Base-by-base conservation (phyloP, 2,888 invertebrate species). In the Ypsolopha scabrella region DNA sequence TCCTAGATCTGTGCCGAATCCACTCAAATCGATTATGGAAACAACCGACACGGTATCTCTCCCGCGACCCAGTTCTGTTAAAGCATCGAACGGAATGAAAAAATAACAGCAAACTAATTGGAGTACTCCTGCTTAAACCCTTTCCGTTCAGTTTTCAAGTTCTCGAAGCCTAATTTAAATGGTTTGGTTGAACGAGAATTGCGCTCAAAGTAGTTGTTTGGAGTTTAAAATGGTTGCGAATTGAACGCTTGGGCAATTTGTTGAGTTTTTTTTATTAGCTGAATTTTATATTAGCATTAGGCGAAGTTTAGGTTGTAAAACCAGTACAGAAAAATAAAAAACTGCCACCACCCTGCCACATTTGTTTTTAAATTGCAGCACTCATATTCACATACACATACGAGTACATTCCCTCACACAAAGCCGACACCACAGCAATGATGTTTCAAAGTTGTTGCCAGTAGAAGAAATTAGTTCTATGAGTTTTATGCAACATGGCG, bases 71-170 rank as follows among this genome's bases (percentile, higher is more conserved):
- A 76, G 65, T 80, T 80, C 65, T 65, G 61, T 41, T 46, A 64
- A 66, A 68, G 59, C 68, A 63, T 55, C 60, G 71, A 69, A 61
- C 64, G 75, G 61, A 83, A 83, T 81, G 70, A 71, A 85, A 85
- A 83, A 85, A 85, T 85, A 83, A 83, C 85, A 83, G 79, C 79
- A 73, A 80, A 75, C 80, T 85, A 85, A 86, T 86, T 86, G 85
- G 81, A 75, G 63, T 69, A 75, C 79, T 80, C 74, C 75, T 74
- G 77, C 71, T 74, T 72, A 75, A 81, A 78, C 81, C 82, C 82
- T 70, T 82, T 83, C 41, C 78, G 73, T 78, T 79, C 70, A 70
- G 70, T 77, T 80, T 74, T 74, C 78, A 75, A 85, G 82, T 81
- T 80, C 80, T 78, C 77, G 36, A 77, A 62, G 68, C 72, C 76